A percentile compares a stretch with the other conserved stretches of the same genome.
Evolutionary conservation across 2,113 vertebrate species (phyloP).

Genomic region (Ramphastos sulfuratus): DNA sequence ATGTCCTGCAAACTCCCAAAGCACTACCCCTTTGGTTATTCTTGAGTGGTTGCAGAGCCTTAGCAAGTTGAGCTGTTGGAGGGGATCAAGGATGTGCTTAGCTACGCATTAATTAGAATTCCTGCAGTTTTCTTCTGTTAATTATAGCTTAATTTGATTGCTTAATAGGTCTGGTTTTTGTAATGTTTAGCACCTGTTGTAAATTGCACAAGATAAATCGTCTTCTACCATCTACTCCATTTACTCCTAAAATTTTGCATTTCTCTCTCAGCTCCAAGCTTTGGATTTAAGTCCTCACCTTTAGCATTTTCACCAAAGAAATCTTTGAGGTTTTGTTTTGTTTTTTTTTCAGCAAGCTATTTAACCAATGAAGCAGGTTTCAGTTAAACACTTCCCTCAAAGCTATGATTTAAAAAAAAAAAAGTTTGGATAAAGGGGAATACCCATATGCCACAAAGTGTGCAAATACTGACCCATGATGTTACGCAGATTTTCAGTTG

Average conservation of each 20-base stretch:
- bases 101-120: constrained; percentile 86
- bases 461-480: constrained; percentile 58
- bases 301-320: constrained; percentile 64
- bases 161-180: constrained; percentile 83
- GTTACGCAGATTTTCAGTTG: constrained; percentile 68
- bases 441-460: constrained; percentile 43
- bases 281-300: constrained; percentile 38
- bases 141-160: constrained; percentile 87
- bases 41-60: constrained; percentile 21
- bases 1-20: constrained; percentile 28
- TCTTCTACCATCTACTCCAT: constrained; percentile 73
- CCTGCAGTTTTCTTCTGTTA: constrained; percentile 84
- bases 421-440: background rate
- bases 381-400: constrained; percentile 64
- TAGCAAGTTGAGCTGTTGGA: constrained; percentile 64
- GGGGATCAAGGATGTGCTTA: constrained; percentile 73
- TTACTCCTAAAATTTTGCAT: constrained; percentile 77
- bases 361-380: constrained; percentile 66
- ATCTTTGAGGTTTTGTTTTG: background rate
- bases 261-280: constrained; percentile 64
- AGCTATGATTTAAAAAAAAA: background rate
- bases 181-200: constrained; percentile 87
- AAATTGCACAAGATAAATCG: constrained; percentile 83
- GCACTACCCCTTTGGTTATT: background rate
- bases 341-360: background rate